These are phyloP conservation scores for Cinclus mexicanus DNA, from an alignment of 2,113 vertebrate genomes.

Conservation along the genomic window DNA sequence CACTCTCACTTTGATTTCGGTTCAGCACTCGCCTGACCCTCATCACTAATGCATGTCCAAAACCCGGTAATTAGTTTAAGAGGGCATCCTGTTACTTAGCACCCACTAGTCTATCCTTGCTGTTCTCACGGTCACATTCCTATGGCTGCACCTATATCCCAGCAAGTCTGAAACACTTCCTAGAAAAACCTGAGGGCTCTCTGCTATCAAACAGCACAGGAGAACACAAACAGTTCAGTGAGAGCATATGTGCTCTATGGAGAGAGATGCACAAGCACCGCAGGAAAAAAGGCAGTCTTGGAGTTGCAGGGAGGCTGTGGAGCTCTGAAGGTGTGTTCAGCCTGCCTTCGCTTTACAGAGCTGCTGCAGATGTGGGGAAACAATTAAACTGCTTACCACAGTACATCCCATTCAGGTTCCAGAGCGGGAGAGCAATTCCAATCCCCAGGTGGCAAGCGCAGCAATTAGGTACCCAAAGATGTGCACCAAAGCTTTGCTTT, in stretches of 20 bases:
- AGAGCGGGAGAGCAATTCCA: background rate
- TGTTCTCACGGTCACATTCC: background rate
- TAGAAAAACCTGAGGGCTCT: background rate
- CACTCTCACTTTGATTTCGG: background rate
- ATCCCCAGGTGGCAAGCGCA: background rate
- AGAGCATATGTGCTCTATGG: background rate
- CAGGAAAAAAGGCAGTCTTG: background rate
- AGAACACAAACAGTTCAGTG: background rate
- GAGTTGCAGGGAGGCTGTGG: background rate
- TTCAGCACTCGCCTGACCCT: background rate
- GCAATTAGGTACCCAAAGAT: background rate
- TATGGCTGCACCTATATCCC: background rate
- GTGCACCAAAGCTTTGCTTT: background rate
- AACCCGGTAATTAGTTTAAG: background rate
- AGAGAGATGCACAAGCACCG: background rate
- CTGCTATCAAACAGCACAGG: background rate
- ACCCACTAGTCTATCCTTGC: background rate
- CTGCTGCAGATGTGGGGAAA: conserved; percentile 17
- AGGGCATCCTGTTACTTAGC: background rate
- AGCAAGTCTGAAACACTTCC: background rate
- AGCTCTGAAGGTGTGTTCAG: conserved; percentile 28
- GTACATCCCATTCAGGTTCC: conserved; percentile 10
- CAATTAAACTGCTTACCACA: conserved; percentile 47
- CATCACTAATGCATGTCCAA: background rate
- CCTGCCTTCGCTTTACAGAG: background rate